Evolutionary conservation across 2,888 invertebrate genomes (phyloP).

Genomic region (Drosophila macrospina): DNA sequence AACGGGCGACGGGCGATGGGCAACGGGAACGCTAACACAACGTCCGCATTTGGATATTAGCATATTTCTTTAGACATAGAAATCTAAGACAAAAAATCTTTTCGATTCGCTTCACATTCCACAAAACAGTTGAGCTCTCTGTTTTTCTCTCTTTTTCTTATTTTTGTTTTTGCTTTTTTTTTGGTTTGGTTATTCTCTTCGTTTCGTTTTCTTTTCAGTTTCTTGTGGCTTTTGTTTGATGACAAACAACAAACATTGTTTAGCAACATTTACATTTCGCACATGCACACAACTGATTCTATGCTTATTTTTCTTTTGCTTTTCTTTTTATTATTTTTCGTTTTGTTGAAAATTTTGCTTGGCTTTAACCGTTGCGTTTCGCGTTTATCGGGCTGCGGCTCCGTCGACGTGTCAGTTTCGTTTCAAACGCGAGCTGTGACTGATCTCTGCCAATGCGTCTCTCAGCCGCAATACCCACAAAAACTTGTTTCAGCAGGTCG

Average conservation of each 20-base stretch:
- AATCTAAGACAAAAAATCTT: slow-evolving; percentile 69
- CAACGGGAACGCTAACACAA: slow-evolving; percentile 34
- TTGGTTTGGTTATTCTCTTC: slow-evolving; percentile 24
- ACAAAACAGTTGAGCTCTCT: slow-evolving; percentile 29
- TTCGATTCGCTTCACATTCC: slow-evolving; percentile 68
- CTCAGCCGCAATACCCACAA: slow-evolving; percentile 47
- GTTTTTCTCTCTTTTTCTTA: slow-evolving; percentile 20
- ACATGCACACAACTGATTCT: slow-evolving; percentile 38
- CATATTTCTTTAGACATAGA: slow-evolving; percentile 75
- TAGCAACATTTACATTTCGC: slow-evolving; percentile 33
- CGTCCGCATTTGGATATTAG: slow-evolving; percentile 65
- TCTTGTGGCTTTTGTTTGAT: slow-evolving; percentile 33
- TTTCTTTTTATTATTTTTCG: slow-evolving; percentile 35
- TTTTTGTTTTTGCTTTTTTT: slow-evolving; percentile 14
- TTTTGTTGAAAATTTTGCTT: slow-evolving; percentile 43
- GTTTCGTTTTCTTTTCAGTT: slow-evolving; percentile 16
- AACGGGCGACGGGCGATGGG: slow-evolving; percentile 13
- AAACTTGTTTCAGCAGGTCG: slow-evolving; percentile 70
- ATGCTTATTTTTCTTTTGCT: slow-evolving; percentile 50
- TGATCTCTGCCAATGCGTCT: slow-evolving; percentile 67
- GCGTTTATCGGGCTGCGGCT: slow-evolving; percentile 43
- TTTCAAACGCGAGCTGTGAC: slow-evolving; percentile 82
- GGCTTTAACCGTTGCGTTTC: slow-evolving; percentile 58
- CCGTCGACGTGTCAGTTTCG: slow-evolving; percentile 82
- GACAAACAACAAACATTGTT: slow-evolving; percentile 51